Conservation (phyloP, 1,140 invertebrate species). For the Solen grandis region DNA sequence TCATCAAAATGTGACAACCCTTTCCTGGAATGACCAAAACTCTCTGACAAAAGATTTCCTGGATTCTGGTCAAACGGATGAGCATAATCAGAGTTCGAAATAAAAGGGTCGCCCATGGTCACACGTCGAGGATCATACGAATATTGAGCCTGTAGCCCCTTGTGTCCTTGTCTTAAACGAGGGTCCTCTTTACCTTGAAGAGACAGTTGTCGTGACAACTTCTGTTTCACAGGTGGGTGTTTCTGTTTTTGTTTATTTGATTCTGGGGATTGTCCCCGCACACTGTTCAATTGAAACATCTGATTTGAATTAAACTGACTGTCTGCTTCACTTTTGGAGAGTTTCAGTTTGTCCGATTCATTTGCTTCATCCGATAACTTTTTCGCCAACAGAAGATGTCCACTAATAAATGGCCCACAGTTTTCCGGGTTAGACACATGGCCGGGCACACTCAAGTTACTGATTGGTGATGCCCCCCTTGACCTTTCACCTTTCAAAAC, state of each 20-base stretch:
- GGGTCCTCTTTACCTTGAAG: slow-evolving; percentile 90
- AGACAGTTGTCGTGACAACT: slow-evolving; percentile 79
- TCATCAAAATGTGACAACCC: too few species aligned
- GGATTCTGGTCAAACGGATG: too few species aligned
- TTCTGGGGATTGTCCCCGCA: slow-evolving; percentile 15
- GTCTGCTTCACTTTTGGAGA: slow-evolving; percentile 55
- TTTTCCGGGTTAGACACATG: slow-evolving; percentile 52
- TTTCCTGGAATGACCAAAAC: too few species aligned
- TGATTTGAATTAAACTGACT: slow-evolving; percentile 31
- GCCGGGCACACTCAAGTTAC: slow-evolving; percentile 50
- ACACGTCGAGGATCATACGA: slow-evolving; percentile 50
- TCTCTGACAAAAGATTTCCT: too few species aligned
- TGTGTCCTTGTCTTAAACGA: slow-evolving; percentile 80
- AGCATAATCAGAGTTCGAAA: too few species aligned
- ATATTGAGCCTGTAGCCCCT: slow-evolving; percentile 27
- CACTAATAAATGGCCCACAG: slow-evolving; percentile 67
- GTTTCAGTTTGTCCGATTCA: slow-evolving; percentile 60
- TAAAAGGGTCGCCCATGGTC: slow-evolving; percentile 30
- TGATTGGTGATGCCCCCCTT: slow-evolving; percentile 55
- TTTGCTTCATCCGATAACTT: slow-evolving; percentile 80
- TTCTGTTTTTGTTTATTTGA: slow-evolving; percentile 17
- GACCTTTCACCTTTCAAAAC: background rate
- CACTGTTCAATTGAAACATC: slow-evolving; percentile 9
- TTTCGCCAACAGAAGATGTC: slow-evolving; percentile 80
- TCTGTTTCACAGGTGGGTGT: slow-evolving; percentile 35